These are phyloP conservation scores for Hartigia nigra DNA, from an alignment of 2,888 invertebrate species.

Conservation along the genomic window DNA sequence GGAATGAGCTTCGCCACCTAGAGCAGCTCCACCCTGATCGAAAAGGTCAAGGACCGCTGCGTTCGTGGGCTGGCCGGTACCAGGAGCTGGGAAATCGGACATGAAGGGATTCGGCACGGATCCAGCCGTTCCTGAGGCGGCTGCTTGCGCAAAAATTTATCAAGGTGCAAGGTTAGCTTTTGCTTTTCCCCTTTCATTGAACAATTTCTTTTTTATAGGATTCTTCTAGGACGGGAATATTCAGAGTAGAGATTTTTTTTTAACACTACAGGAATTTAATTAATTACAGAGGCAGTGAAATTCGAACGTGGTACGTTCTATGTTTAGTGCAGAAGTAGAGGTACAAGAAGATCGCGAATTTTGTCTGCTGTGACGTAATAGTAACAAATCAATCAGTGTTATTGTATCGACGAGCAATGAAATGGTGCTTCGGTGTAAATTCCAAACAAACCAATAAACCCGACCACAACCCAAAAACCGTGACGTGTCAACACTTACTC, in stretches of 20 bases:
- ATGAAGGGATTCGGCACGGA: slow-evolving; percentile 74
- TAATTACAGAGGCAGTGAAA: neutral
- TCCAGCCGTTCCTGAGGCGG: slow-evolving; percentile 68
- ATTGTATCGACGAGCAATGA: neutral
- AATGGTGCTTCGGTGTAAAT: neutral
- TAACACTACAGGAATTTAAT: neutral
- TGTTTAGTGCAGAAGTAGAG: neutral
- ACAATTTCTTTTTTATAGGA: neutral
- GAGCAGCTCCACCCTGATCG: slow-evolving; percentile 37
- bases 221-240: neutral
- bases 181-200: slow-evolving; percentile 1
- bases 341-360: neutral
- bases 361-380: neutral
- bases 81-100: slow-evolving; percentile 68
- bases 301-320: neutral
- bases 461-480: neutral
- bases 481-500: slow-evolving; percentile 49
- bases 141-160: slow-evolving; percentile 67
- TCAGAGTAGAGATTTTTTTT: neutral
- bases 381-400: neutral
- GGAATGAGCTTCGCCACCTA: slow-evolving; percentile 35
- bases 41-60: slow-evolving; percentile 50
- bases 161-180: slow-evolving; percentile 46
- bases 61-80: slow-evolving; percentile 38
- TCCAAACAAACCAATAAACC: neutral